Evolutionary conservation across 2,113 vertebrate genomes (phyloP).

Genomic region (Athene noctua): DNA sequence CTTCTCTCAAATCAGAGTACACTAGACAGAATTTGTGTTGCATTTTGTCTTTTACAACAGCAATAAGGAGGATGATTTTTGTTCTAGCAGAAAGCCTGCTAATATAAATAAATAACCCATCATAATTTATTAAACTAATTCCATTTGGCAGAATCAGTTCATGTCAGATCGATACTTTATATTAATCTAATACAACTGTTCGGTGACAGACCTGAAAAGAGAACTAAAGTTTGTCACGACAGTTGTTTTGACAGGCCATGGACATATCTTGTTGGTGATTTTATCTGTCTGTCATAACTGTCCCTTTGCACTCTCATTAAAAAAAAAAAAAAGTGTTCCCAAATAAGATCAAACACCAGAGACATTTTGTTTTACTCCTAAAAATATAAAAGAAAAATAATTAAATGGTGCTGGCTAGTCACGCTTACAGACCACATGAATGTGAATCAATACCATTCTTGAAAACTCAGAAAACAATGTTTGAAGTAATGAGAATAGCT

Average conservation of each 20-base stretch:
- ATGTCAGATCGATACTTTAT: not conserved
- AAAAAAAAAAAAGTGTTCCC: not conserved
- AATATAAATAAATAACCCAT: not conserved
- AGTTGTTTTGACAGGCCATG: not conserved
- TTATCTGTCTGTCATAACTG: not conserved
- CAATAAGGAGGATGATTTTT: not conserved
- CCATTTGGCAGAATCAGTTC: conserved; percentile 12
- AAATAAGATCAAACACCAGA: not conserved
- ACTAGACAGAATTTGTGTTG: not conserved
- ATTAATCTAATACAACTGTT: not conserved
- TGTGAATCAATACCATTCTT: not conserved
- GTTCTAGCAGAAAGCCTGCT: not conserved
- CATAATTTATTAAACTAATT: not conserved
- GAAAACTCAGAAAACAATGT: not conserved
- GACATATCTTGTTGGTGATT: not conserved
- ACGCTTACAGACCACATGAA: not conserved
- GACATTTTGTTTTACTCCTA: not conserved
- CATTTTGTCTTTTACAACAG: not conserved
- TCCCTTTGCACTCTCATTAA: not conserved
- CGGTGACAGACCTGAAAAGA: not conserved
- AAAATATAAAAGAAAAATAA: not conserved
- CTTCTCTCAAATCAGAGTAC: not conserved
- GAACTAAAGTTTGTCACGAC: not conserved
- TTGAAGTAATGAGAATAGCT: not conserved
- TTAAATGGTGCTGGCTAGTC: not conserved